phyloP scores from a whole-genome alignment of 1,140 invertebrate genomes.

The Drosophila murphyi region DNA sequence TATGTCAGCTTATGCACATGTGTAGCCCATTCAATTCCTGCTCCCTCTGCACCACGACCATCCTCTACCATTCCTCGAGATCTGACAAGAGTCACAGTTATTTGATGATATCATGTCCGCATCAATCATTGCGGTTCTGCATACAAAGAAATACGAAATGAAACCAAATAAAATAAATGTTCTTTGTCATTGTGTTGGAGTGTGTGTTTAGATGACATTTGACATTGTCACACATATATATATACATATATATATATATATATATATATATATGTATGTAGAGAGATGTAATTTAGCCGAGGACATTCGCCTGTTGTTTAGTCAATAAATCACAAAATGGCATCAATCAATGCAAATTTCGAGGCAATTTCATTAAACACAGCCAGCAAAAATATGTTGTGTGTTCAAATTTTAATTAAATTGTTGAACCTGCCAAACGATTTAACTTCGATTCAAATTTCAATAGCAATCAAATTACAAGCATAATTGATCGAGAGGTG shows the following conservation, averaged over 20 bases:
- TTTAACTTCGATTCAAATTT: slow-evolving; percentile 24
- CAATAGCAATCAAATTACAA: slow-evolving; percentile 57
- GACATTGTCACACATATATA: slow-evolving; percentile 22
- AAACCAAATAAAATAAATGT: slow-evolving; percentile 71
- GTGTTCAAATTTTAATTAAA: slow-evolving; percentile 37
- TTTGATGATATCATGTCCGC: slow-evolving; percentile 75
- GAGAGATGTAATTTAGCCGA: slow-evolving; percentile 52
- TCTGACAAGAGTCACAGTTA: slow-evolving; percentile 60
- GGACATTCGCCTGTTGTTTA: slow-evolving; percentile 39
- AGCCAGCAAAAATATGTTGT: slow-evolving; percentile 10
- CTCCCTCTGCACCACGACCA: background rate
- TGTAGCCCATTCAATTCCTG: background rate
- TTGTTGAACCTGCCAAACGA: slow-evolving; percentile 12
- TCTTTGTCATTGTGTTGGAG: slow-evolving; percentile 39
- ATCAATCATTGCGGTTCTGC: slow-evolving; percentile 78
- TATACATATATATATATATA: background rate
- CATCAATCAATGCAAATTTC: slow-evolving; percentile 77
- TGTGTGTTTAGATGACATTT: slow-evolving; percentile 31
- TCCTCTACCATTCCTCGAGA: background rate
- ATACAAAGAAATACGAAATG: slow-evolving; percentile 64
- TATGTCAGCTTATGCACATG: slow-evolving; percentile 8
- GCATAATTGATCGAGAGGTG: slow-evolving; percentile 21
- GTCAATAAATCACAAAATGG: slow-evolving; percentile 72
- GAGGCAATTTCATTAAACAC: slow-evolving; percentile 25
- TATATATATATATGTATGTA: background rate